Base-by-base conservation (phyloP, 2,888 invertebrate species). In the Craniophora ligustri region DNA sequence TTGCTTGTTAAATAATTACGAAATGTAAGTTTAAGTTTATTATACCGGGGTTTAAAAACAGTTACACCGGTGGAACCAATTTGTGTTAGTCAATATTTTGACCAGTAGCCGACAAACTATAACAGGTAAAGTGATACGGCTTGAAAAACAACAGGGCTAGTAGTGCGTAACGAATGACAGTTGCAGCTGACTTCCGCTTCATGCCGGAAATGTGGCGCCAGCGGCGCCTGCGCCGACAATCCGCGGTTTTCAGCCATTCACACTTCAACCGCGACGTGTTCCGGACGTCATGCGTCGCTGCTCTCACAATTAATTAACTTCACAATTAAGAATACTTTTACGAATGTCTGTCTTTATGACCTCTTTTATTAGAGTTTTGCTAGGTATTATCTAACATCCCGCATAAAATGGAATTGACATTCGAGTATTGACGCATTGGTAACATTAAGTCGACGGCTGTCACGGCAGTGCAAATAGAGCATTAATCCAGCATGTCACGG, bases 161-260 rank as follows among this genome's bases (percentile, higher is more conserved):
- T 87, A 86, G 87, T 83, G 85, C 87, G 84, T 87, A 84, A 85
- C 88, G 79, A 84, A 78, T 78, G 83, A 82, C 88, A 85, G 87
- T 89, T 89, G 90, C 89, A 89, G 82, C 84, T 82, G 81, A 80
- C 89, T 90, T 92, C 91, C 91, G 88, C 78, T 73, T 72, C 58
- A 71, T 76, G 78, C 78, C 86, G 91, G 91, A 91, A 89, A 79
- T 66, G 64, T 65, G 89, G 90, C 91, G 91, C 89, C 89, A 84
- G 67, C 71, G 85, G 84, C 88, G 87, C 87, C 77, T 81, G 83
- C 82, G 77, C 77, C 69, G 75, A 55, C 77, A 72, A 77, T 76
- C 79, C 78, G 85, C 81, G 84, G 82, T 82, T 83, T 82, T 76
- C 67, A 79, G 64, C 68, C 76, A 79, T 79, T 88, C 79, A 81